Evolutionary conservation across 2,888 invertebrate genomes (phyloP).

Genomic region (Shargacucullia verbasci): DNA sequence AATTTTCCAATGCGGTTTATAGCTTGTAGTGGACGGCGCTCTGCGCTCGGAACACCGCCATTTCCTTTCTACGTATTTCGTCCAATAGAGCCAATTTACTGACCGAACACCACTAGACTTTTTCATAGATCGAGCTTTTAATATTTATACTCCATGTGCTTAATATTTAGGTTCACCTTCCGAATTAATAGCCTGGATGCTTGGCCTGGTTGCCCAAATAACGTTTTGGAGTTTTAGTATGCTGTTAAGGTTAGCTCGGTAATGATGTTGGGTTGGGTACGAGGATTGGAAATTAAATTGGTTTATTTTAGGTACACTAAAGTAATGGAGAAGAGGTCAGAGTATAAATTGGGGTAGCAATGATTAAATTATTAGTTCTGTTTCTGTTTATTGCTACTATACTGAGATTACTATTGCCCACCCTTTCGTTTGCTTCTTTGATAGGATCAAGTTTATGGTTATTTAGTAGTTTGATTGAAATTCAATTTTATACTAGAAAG

Average conservation of each 20-base stretch:
- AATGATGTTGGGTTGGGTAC: slow-evolving; percentile 36
- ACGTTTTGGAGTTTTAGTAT: slow-evolving; percentile 51
- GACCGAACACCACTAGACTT: slow-evolving; percentile 55
- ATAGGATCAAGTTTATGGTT: too few relatives aligned
- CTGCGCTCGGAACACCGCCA: slow-evolving; percentile 36
- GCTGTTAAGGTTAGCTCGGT: slow-evolving; percentile 34
- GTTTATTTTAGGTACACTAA: slow-evolving; percentile 38
- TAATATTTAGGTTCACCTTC: slow-evolving; percentile 55
- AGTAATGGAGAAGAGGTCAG: slow-evolving; percentile 9
- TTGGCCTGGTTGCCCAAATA: slow-evolving; percentile 49
- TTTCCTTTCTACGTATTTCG: slow-evolving; percentile 60
- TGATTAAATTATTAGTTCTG: too few relatives aligned
- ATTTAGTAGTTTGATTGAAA: too few relatives aligned
- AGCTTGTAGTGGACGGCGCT: slow-evolving; percentile 42
- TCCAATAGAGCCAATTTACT: slow-evolving; percentile 64
- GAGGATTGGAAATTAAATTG: slow-evolving; percentile 56
- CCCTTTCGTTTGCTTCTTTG: too few relatives aligned
- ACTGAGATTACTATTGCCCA: too few relatives aligned
- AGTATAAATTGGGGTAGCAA: too few relatives aligned
- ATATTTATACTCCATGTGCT: slow-evolving; percentile 58
- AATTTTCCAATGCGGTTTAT: slow-evolving; percentile 25
- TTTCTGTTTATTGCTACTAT: too few relatives aligned
- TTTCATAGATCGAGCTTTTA: slow-evolving; percentile 54
- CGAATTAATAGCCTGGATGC: slow-evolving; percentile 50
- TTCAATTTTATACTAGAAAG: too few relatives aligned